These are phyloP conservation scores for Prietella phreatophila DNA, from an alignment of 2,113 vertebrate species.

Conservation along the genomic window DNA sequence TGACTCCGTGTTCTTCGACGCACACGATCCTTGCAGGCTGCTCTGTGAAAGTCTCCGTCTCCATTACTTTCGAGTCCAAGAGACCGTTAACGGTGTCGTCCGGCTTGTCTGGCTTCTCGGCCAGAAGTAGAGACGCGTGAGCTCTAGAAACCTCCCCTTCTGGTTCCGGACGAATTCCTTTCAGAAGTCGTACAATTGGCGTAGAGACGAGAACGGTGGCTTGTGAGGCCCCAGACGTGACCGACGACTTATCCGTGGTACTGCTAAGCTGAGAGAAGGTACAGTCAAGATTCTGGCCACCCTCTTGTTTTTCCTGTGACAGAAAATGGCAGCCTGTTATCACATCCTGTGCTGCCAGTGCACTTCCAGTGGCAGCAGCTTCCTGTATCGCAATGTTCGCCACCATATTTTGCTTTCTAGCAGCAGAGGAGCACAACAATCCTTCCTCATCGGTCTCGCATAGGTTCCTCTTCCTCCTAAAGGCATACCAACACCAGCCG, in stretches of 20 bases:
- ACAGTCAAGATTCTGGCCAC: slow-evolving; percentile 5
- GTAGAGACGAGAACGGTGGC: not conserved
- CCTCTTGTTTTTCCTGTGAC: not conserved
- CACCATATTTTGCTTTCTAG: not conserved
- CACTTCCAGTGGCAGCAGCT: not conserved
- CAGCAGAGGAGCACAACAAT: not conserved
- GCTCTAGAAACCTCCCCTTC: slow-evolving; percentile 54
- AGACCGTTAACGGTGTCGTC: slow-evolving; percentile 7
- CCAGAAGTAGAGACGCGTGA: slow-evolving; percentile 5
- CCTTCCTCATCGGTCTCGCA: not conserved
- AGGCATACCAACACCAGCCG: slow-evolving; percentile 81
- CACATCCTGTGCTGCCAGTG: not conserved
- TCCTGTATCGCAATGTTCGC: not conserved
- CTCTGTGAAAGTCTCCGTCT: not conserved
- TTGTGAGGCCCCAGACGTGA: not conserved
- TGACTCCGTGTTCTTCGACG: not conserved
- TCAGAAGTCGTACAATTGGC: not conserved
- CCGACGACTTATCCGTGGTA: not conserved
- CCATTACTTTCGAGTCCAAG: not conserved
- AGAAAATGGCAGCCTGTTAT: not conserved
- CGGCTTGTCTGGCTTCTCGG: slow-evolving; percentile 34
- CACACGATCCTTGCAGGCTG: slow-evolving; percentile 2
- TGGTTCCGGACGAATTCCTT: slow-evolving; percentile 51
- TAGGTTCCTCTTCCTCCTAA: slow-evolving; percentile 43
- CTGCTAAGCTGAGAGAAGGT: slow-evolving; percentile 3